phyloP scores from a whole-genome alignment of 2,797 vertebrate genomes.

The Bradypus variegatus region DNA sequence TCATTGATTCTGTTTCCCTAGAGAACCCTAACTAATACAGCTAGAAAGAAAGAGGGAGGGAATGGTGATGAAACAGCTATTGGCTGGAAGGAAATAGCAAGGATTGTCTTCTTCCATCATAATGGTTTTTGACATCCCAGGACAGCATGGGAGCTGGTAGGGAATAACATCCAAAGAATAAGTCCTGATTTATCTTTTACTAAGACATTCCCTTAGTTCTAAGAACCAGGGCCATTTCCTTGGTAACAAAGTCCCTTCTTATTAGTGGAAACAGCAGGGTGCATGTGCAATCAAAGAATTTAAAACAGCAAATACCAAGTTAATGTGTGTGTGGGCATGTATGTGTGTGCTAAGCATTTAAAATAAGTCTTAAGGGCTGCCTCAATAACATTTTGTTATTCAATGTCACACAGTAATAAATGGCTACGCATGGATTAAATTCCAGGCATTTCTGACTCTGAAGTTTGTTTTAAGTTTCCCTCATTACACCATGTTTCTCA shows the following conservation, averaged over 20 bases:
- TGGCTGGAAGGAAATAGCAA: background rate
- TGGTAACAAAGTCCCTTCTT: background rate
- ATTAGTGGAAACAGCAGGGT: background rate
- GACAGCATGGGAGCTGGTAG: background rate
- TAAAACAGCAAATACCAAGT: conserved; percentile 11
- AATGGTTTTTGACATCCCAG: background rate
- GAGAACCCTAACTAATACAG: too few relatives aligned
- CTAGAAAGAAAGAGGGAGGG: background rate
- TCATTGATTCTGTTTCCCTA: too few relatives aligned
- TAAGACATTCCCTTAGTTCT: background rate
- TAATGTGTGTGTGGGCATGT: background rate
- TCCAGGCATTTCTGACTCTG: background rate
- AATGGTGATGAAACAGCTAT: background rate
- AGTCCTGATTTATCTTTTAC: background rate
- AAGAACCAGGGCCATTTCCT: background rate
- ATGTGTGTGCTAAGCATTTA: conserved; percentile 14
- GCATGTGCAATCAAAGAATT: background rate
- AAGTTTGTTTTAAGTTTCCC: background rate
- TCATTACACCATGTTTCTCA: background rate
- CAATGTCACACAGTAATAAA: background rate
- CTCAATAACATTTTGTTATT: conserved; percentile 8
- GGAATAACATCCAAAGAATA: background rate
- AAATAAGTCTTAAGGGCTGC: background rate
- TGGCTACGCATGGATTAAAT: background rate
- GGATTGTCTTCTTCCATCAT: background rate